phyloP scores from a whole-genome alignment of 2,888 invertebrate species.

The Yponomeuta cagnagella region DNA sequence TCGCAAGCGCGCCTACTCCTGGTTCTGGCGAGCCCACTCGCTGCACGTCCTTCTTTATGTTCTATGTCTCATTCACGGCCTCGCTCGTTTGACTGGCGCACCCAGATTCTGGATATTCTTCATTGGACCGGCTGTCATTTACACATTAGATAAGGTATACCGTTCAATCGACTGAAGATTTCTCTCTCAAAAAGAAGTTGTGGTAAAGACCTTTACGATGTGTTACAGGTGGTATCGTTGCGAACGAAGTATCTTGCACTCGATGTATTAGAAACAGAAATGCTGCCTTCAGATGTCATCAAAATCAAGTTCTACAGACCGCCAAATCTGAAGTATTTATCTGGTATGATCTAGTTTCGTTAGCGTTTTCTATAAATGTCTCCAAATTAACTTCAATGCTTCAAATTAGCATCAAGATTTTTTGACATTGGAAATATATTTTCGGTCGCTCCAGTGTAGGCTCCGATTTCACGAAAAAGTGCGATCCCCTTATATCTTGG shows the following conservation, averaged over 20 bases:
- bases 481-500: no score
- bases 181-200: not conserved
- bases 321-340: constrained; percentile 94
- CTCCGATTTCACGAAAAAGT: no score
- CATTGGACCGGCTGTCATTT: constrained; percentile 91
- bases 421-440: no score
- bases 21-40: constrained; percentile 96
- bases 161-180: no score
- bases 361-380: no score
- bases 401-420: no score
- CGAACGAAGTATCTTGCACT: constrained; percentile 93
- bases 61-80: constrained; percentile 90
- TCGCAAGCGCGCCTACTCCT: constrained; percentile 94
- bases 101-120: constrained; percentile 97
- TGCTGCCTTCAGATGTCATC: constrained; percentile 94
- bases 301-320: constrained; percentile 97
- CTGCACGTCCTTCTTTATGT: constrained; percentile 91
- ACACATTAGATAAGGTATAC: constrained; percentile 88
- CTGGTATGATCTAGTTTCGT: constrained; percentile 51
- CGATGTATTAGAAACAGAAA: constrained; percentile 94
- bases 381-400: no score
- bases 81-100: constrained; percentile 93
- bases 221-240: constrained; percentile 85
- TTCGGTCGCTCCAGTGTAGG: no score
- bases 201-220: not conserved